Evolutionary conservation across 2,888 invertebrate species (phyloP).

Genomic region (Dryadula phaetusa): DNA sequence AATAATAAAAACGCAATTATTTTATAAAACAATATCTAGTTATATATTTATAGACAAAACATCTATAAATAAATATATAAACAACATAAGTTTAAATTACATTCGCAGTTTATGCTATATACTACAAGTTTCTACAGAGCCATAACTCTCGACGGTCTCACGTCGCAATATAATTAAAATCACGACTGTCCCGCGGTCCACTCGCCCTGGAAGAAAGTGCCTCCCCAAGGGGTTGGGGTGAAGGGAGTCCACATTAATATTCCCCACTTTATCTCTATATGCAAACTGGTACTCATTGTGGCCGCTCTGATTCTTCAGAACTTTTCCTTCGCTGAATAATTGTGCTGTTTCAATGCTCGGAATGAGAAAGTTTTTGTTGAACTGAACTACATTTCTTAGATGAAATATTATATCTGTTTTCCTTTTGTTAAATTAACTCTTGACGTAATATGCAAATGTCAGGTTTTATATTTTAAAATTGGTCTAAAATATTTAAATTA

Average conservation of each 20-base stretch:
- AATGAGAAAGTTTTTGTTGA: slow-evolving; percentile 73
- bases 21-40: too few relatives aligned
- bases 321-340: slow-evolving; percentile 74
- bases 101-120: slow-evolving; percentile 16
- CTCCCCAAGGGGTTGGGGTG: slow-evolving; percentile 53
- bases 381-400: slow-evolving; percentile 59
- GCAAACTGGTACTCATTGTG: slow-evolving; percentile 84
- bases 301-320: slow-evolving; percentile 74
- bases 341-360: slow-evolving; percentile 79
- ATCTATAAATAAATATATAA: not conserved
- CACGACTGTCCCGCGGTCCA: slow-evolving; percentile 82
- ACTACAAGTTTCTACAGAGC: slow-evolving; percentile 61
- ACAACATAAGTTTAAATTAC: slow-evolving; percentile 6
- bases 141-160: slow-evolving; percentile 74
- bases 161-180: slow-evolving; percentile 83
- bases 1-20: too few relatives aligned
- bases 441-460: slow-evolving; percentile 6
- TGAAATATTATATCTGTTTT: slow-evolving; percentile 42
- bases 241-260: slow-evolving; percentile 82
- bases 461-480: slow-evolving; percentile 6
- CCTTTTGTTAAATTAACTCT: slow-evolving; percentile 34
- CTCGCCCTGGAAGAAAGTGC: slow-evolving; percentile 74
- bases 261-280: slow-evolving; percentile 85
- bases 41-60: too few relatives aligned
- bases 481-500: not conserved